phyloP scores from a whole-genome alignment of 2,888 invertebrate species.

The Incurvaria masculella region DNA sequence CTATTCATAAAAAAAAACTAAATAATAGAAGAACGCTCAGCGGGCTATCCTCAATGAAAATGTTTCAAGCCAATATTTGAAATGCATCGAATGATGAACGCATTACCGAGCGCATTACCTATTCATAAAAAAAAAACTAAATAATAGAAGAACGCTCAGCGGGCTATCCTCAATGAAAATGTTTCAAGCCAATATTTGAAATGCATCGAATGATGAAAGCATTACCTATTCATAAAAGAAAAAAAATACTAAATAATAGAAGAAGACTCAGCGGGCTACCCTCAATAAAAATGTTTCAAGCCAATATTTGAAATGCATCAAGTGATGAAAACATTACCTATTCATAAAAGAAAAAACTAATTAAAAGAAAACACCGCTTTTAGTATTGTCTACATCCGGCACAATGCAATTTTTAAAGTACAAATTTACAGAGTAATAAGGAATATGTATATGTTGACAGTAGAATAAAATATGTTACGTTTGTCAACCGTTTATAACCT shows the following conservation, averaged over 20 bases:
- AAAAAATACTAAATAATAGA: background rate
- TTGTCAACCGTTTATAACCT: no score
- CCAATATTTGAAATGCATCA: background rate
- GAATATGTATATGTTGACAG: no score
- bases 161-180: background rate
- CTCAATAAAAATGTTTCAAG: background rate
- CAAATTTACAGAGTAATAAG: no score
- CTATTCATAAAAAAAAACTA: background rate
- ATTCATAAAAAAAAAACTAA: background rate
- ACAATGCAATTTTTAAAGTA: no score
- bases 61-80: background rate
- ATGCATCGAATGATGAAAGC: background rate
- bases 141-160: background rate
- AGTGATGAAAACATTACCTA: background rate
- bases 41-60: background rate
- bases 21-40: conserved; percentile 1
- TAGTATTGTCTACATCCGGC: no score
- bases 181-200: background rate
- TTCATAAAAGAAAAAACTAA: background rate
- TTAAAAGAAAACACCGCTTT: background rate
- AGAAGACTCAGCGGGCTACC: background rate
- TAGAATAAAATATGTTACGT: no score
- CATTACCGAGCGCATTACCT: no score
- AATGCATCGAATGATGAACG: background rate
- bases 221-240: background rate